A percentile compares a stretch with the other conserved stretches of the same genome.
phyloP scores from a whole-genome alignment of 2,797 vertebrate genomes.

The Nyctalus aviator region DNA sequence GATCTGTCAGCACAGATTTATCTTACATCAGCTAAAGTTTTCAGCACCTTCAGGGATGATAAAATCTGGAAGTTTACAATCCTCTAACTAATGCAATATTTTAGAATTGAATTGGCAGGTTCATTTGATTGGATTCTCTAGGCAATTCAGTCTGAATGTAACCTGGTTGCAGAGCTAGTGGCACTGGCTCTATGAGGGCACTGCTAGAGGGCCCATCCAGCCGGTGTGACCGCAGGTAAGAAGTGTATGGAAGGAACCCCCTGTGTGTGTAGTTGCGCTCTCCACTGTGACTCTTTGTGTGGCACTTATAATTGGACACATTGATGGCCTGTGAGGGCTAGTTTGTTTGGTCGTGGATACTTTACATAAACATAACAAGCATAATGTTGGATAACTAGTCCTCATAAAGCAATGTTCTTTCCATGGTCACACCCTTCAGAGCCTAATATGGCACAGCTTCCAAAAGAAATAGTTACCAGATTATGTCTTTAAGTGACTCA shows the following conservation, averaged over 20 bases:
- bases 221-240: neutral
- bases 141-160: constrained; percentile 7
- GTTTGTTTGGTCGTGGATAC: constrained; percentile 51
- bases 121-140: constrained; percentile 20
- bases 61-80: neutral
- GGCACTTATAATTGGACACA: constrained; percentile 47
- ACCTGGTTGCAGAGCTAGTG: neutral
- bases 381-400: neutral
- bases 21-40: constrained; percentile 6
- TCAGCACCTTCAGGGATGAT: constrained; percentile 9
- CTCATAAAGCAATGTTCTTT: constrained; percentile 56
- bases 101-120: constrained; percentile 18
- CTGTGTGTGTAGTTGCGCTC: neutral
- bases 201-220: neutral
- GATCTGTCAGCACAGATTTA: neutral
- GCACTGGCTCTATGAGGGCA: neutral
- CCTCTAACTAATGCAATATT: constrained; percentile 17
- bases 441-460: constrained; percentile 55
- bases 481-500: constrained; percentile 77
- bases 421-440: neutral
- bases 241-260: neutral
- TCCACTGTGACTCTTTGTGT: neutral
- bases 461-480: constrained; percentile 73
- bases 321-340: neutral
- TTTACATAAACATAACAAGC: neutral